These are phyloP conservation scores for Erebia palarica DNA, from an alignment of 2,888 invertebrate species.

Conservation along the genomic window DNA sequence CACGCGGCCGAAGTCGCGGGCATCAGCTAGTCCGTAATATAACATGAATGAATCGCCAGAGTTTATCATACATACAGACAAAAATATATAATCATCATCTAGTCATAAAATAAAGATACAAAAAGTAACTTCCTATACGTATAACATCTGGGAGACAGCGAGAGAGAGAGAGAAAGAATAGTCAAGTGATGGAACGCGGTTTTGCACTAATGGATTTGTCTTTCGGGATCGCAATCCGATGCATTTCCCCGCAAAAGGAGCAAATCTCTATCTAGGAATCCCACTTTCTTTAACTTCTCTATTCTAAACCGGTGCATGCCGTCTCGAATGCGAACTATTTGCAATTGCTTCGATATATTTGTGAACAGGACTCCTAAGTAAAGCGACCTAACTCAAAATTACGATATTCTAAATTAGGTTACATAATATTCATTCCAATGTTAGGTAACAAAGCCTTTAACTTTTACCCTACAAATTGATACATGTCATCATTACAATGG, in stretches of 20 bases:
- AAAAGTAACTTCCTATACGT: neutral
- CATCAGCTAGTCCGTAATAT: too few species aligned
- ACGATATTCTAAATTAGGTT: too few species aligned
- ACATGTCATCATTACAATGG: neutral
- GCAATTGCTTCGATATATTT: constrained; percentile 51
- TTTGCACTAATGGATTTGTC: constrained; percentile 39
- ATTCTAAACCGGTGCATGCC: constrained; percentile 51
- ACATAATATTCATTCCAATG: too few species aligned
- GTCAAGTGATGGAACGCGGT: constrained; percentile 35
- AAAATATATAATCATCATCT: too few species aligned
- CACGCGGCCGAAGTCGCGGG: too few species aligned
- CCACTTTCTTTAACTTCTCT: constrained; percentile 59
- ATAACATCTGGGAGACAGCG: neutral
- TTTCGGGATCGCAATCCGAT: constrained; percentile 22
- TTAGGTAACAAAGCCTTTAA: too few species aligned
- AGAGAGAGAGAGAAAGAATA: neutral
- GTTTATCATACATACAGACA: too few species aligned
- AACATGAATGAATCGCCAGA: too few species aligned
- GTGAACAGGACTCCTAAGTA: neutral
- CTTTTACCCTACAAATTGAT: neutral
- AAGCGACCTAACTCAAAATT: constrained; percentile 6
- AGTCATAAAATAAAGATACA: neutral
- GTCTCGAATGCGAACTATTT: constrained; percentile 54
- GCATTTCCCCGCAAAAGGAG: constrained; percentile 37
- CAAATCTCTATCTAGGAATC: constrained; percentile 41